A percentile compares a stretch with the other conserved stretches of the same genome.
These are phyloP conservation scores for Cervus canadensis DNA, from an alignment of 2,113 vertebrate genomes.

Conservation along the genomic window DNA sequence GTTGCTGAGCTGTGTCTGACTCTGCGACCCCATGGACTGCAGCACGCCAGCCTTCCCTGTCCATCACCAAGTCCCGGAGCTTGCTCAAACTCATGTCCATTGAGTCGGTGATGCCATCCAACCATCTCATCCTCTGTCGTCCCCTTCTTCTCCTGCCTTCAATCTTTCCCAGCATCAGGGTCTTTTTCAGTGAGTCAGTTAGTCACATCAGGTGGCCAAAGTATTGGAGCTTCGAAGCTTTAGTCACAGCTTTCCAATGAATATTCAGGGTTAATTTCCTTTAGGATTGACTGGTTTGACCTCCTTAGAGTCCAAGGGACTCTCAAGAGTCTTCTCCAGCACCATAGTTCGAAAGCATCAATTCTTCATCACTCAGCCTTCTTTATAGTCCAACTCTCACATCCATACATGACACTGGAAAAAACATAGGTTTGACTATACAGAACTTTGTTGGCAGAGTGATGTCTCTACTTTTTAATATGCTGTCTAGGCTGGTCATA, in stretches of 20 bases:
- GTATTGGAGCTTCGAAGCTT: neutral
- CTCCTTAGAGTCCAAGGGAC: neutral
- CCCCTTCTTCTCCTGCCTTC: neutral
- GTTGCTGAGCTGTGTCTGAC: neutral
- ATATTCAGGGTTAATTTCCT: neutral
- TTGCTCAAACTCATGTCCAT: neutral
- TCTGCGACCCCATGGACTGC: neutral
- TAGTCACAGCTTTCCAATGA: neutral
- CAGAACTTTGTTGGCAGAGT: neutral
- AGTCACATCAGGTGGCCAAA: neutral
- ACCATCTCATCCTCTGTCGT: neutral
- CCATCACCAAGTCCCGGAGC: neutral
- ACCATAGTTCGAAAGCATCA: fast-evolving
- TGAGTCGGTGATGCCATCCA: neutral
- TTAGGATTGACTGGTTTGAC: neutral
- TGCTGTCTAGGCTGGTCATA: neutral
- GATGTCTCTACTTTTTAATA: neutral
- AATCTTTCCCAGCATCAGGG: neutral
- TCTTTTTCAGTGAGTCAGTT: neutral
- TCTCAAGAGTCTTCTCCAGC: neutral
- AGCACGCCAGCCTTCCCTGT: neutral
- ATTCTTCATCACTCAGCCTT: neutral
- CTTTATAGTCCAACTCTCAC: neutral
- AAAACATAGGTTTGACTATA: neutral
- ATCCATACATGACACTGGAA: neutral